Evolutionary conservation across 64 coral and sea anemone genomes (phyloP).

Genomic region (Montipora sp.): DNA sequence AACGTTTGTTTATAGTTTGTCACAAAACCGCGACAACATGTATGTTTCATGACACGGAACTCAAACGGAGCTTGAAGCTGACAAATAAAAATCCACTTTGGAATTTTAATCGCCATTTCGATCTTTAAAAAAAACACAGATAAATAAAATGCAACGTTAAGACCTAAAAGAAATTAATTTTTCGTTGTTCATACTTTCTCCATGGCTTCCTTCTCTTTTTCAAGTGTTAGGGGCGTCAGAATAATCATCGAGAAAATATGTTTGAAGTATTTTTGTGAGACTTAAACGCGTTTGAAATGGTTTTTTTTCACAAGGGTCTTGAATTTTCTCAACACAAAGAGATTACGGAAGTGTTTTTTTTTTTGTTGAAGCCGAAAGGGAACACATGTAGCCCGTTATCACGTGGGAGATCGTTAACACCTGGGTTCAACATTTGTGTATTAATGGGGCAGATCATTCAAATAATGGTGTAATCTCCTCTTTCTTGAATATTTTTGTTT

Average conservation of each 20-base stretch:
- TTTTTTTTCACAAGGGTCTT: not conserved
- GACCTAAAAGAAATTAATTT: not conserved
- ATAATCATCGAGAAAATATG: not conserved
- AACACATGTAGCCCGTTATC: slow-evolving; percentile 6
- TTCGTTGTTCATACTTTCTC: not conserved
- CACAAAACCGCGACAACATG: slow-evolving; percentile 31
- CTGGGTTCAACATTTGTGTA: slow-evolving; percentile 1
- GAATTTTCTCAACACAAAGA: too few species aligned
- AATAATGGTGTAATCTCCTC: not conserved
- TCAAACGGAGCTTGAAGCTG: slow-evolving; percentile 7
- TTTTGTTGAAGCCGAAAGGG: not conserved
- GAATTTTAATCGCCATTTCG: slow-evolving; percentile 31
- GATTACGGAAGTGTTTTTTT: not conserved
- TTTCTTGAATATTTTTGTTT: not conserved
- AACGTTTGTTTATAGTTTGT: not conserved
- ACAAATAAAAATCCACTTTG: slow-evolving; percentile 39
- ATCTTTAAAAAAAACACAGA: slow-evolving; percentile 24
- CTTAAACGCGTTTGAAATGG: not conserved
- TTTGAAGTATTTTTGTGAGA: not conserved
- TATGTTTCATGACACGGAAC: slow-evolving; percentile 47
- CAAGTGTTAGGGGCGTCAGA: not conserved
- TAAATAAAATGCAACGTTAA: slow-evolving; percentile 21
- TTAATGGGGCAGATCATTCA: not conserved
- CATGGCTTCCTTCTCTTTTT: not conserved
- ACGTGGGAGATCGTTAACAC: slow-evolving; percentile 19